Base-by-base conservation (phyloP, 1,140 invertebrate species). In the Meteorus sp. region DNA sequence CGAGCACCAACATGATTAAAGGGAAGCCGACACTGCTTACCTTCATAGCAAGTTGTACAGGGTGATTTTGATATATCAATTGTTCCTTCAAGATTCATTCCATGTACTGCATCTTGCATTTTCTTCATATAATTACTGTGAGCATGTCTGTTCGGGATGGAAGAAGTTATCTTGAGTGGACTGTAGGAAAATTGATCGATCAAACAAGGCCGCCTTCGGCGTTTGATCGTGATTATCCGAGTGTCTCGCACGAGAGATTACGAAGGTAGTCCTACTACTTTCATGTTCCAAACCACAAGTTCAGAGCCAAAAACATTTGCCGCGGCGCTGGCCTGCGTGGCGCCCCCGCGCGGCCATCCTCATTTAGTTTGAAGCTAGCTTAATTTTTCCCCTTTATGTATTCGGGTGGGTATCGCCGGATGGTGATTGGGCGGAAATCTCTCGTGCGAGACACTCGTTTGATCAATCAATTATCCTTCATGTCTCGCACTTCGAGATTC, bases 11-110 rank as follows among this genome's bases (percentile, higher is more conserved):
- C 55, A 56, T 39, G 53, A 13, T 52, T 39, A 58, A 72, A 76
- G n/a, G 69, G 62, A 56, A 50, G 20, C 56, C 57, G 66, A 3
- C 60, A 61, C 23, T 67, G 53, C 60, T 76, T 76, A 2, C 65
- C 69, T 19, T 37, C 53, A 50, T 22, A 33, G 15, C 43, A 52
- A 9, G 25, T 19, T 22, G 15, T 9, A 9, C 41, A 44, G 5
- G 20, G 15, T 19, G 41, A 7, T 20, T 19, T 5, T 44, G 3
- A 1, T 9, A 9, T 20, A 19, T 11, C 17, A 6, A 9, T 7
- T 6, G 4, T 22, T 19, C 2, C 5, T 20, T 44, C 20, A 44
- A 19, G 17, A 13, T 19, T n/a, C 33, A 9, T 2, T 13, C 31
- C 8, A 53, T 7, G 2, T 35, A 15, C 11, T 50, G 27, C 23